These are phyloP conservation scores for Chloroceryle amazona DNA, from an alignment of 2,797 vertebrate genomes.

Conservation along the genomic window DNA sequence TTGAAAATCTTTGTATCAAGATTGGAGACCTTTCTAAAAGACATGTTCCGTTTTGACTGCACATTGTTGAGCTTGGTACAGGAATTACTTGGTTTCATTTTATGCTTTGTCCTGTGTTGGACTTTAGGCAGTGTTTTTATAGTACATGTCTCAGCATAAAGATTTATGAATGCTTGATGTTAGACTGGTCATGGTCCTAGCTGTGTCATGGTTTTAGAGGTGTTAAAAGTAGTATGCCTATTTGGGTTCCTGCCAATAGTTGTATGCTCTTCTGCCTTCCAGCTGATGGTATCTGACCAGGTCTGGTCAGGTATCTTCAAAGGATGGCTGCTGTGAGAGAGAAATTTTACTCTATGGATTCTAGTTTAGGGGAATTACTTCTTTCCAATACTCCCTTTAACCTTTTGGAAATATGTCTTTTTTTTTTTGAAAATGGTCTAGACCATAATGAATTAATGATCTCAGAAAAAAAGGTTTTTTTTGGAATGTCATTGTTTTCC, in stretches of 20 bases:
- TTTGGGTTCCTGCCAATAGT: background rate
- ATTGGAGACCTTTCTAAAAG: background rate
- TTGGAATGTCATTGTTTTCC: background rate
- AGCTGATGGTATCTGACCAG: background rate
- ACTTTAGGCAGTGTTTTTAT: background rate
- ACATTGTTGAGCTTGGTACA: background rate
- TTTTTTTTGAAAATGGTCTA: background rate
- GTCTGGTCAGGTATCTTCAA: no score
- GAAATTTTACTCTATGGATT: background rate
- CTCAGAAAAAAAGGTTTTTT: background rate
- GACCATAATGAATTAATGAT: background rate
- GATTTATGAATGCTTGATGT: background rate
- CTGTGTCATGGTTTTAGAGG: background rate
- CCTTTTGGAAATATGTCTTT: background rate
- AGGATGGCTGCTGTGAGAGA: background rate
- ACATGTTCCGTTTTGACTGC: background rate
- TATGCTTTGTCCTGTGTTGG: background rate
- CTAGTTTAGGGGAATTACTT: background rate
- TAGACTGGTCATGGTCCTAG: background rate
- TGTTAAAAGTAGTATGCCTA: background rate
- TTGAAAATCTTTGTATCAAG: background rate
- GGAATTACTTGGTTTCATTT: background rate
- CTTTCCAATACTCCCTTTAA: background rate
- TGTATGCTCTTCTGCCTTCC: background rate
- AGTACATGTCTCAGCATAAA: background rate